Base-by-base conservation (phyloP, 2,888 invertebrate species). In the Tetragonula carbonaria region DNA sequence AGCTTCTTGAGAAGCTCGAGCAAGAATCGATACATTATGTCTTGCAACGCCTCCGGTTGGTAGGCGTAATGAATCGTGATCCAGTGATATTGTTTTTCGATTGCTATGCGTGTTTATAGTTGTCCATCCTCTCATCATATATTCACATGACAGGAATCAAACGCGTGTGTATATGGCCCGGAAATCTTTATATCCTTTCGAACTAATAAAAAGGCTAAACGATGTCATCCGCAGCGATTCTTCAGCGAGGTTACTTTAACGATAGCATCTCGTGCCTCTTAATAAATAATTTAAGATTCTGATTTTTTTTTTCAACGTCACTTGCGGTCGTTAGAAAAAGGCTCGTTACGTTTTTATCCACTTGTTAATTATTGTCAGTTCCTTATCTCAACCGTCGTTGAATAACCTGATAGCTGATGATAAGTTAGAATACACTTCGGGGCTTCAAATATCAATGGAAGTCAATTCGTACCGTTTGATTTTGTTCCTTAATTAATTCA, bases 171-270 rank as follows among this genome's bases (percentile, higher is more conserved):
- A 50, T 21, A 55, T 53, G 38, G 53, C 55, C 55, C 57, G 81
- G 87, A 82, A 90, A 89, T 91, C 88, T 90, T 88, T 88, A 89
- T 88, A 88, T 85, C 83, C 80, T 78, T 84, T 88, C 78, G 84
- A 81, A 85, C 88, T 86, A 91, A 91, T 91, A n/a, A 91, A 91
- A 90, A 88, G 85, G 72, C 84, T 90, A 90, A 91, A 88, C 87
- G 88, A 85, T 90, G 89, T 90, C 91, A 91, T 91, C 90, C 80
- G 88, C 87, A 88, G 89, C 86, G 87, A 89, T 90, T 82, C 85
- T 80, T 59, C 82, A 74, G 70, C 76, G 57, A 53, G 53, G 59
- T 63, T 76, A 75, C 71, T 80, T 74, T 80, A 75, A 87, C 73
- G 80, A 18, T 38, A 65, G 73, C 28, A 28, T 38, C 53, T n/a